Evolutionary conservation across 2,113 vertebrate genomes (phyloP).

Genomic region (Diglossa brunneiventris): DNA sequence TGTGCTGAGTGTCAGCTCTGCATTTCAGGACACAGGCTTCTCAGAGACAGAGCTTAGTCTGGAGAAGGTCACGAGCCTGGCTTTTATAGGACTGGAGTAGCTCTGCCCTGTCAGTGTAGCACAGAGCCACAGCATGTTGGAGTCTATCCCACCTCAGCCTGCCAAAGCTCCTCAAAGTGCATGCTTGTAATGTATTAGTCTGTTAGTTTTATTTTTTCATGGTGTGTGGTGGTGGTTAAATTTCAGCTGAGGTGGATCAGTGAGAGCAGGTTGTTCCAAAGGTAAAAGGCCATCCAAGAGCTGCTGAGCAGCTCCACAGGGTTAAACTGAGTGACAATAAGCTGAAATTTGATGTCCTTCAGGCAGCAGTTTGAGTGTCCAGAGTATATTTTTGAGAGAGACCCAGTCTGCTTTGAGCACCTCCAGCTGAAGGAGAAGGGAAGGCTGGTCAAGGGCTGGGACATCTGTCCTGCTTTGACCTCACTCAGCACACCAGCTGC

Average conservation of each 20-base stretch:
- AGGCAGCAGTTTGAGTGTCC: not conserved
- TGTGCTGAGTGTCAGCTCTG: not conserved
- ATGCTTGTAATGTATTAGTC: not conserved
- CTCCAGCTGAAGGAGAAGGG: not conserved
- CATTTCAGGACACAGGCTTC: not conserved
- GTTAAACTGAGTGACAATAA: not conserved
- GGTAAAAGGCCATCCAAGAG: not conserved
- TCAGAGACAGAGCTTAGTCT: not conserved
- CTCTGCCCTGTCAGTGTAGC: not conserved
- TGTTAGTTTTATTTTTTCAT: not conserved
- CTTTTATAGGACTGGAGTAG: not conserved
- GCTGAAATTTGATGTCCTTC: not conserved
- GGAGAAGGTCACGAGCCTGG: not conserved
- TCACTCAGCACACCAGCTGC: rapidly evolving
- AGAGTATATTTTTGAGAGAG: not conserved
- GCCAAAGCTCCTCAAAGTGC: not conserved
- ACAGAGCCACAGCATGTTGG: not conserved
- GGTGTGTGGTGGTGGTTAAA: not conserved
- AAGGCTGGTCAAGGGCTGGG: not conserved
- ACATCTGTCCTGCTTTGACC: not conserved
- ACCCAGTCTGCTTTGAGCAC: not conserved
- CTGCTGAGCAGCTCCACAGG: not conserved
- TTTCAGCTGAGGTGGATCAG: not conserved
- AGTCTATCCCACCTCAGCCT: not conserved
- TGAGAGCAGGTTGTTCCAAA: conserved; percentile 17